Evolutionary conservation across 1,140 invertebrate genomes (phyloP).

Genomic region (Cydia pomonella): DNA sequence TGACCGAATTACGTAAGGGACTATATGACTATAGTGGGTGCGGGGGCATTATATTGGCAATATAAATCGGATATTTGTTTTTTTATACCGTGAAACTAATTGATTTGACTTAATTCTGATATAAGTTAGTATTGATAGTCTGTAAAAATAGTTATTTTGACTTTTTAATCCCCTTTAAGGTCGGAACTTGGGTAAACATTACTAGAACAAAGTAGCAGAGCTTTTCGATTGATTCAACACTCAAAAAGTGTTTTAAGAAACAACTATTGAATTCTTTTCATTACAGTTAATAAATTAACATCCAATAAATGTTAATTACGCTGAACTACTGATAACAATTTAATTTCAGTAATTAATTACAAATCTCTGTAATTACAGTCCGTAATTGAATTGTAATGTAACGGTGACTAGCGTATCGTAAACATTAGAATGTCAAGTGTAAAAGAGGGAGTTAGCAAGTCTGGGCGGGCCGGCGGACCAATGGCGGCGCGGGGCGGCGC

Average conservation of each 20-base stretch:
- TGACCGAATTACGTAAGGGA: constrained; percentile 60
- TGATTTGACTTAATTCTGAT: background rate
- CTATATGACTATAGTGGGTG: constrained; percentile 46
- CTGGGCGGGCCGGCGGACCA: constrained; percentile 66
- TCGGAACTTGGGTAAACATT: too few relatives aligned
- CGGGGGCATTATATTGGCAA: background rate
- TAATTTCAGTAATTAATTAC: background rate
- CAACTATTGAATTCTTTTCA: too few relatives aligned
- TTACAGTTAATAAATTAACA: too few relatives aligned
- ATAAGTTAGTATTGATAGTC: constrained; percentile 3
- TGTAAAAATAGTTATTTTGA: constrained; percentile 39
- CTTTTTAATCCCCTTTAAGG: too few relatives aligned
- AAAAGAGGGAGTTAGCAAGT: constrained; percentile 68
- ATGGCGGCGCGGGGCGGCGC: constrained; percentile 67
- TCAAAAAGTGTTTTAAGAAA: too few relatives aligned
- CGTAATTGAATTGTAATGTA: background rate
- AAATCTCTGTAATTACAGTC: background rate
- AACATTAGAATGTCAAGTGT: constrained; percentile 79
- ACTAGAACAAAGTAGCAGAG: too few relatives aligned
- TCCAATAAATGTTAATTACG: constrained; percentile 8
- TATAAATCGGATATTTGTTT: constrained; percentile 5
- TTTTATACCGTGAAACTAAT: background rate
- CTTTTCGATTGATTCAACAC: too few relatives aligned
- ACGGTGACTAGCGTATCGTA: constrained; percentile 43
- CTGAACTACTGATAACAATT: background rate